These are phyloP conservation scores for Drosophila pallidifrons DNA, from an alignment of 1,140 invertebrate species.

Conservation along the genomic window DNA sequence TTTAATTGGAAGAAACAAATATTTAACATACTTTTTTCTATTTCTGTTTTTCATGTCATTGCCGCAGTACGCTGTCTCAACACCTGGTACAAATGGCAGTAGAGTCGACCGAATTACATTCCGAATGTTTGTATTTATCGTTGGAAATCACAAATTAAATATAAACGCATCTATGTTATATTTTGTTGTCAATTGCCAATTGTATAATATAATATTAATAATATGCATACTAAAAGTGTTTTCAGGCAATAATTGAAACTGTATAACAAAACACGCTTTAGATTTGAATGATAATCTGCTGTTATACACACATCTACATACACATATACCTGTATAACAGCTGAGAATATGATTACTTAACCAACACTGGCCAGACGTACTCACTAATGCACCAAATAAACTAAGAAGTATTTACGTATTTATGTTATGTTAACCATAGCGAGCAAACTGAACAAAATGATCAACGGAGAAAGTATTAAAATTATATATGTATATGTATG, in stretches of 20 bases:
- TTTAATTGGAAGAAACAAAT: slow-evolving; percentile 1
- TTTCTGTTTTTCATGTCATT: neutral
- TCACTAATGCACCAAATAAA: slow-evolving; percentile 59
- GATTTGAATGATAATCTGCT: slow-evolving; percentile 29
- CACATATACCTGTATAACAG: slow-evolving; percentile 15
- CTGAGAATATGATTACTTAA: slow-evolving; percentile 39
- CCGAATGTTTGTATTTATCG: slow-evolving; percentile 72
- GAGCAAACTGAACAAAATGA: slow-evolving; percentile 41
- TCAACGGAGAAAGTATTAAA: slow-evolving; percentile 66
- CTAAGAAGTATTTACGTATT: slow-evolving; percentile 46
- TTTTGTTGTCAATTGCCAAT: slow-evolving; percentile 32
- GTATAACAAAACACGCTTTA: slow-evolving; percentile 36
- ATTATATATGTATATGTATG: slow-evolving; percentile 32
- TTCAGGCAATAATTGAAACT: slow-evolving; percentile 31
- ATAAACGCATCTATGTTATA: slow-evolving; percentile 49
- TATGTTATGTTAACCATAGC: slow-evolving; percentile 39
- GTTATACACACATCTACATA: slow-evolving; percentile 12
- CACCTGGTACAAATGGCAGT: slow-evolving; percentile 25
- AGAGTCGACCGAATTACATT: slow-evolving; percentile 52
- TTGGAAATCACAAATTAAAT: slow-evolving; percentile 51
- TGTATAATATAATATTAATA: slow-evolving; percentile 35
- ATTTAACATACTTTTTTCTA: neutral
- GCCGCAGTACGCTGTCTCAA: slow-evolving; percentile 44
- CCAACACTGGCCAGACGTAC: slow-evolving; percentile 50
- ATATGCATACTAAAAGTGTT: slow-evolving; percentile 21